Evolutionary conservation across 2,888 invertebrate species (phyloP).

Genomic region (Drosophila diplacantha): DNA sequence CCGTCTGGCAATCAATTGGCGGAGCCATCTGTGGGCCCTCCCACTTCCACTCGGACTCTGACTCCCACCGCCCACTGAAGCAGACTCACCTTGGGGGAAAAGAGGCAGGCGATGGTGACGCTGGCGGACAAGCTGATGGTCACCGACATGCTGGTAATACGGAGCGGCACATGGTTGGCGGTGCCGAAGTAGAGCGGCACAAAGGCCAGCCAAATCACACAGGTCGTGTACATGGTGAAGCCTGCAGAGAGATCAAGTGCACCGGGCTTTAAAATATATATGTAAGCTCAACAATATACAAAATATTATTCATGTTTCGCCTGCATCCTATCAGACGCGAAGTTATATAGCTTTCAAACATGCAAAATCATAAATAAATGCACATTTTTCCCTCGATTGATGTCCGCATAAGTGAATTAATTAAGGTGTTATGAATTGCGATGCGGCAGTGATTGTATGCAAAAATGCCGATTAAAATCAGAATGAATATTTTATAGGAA

Average conservation of each 20-base stretch:
- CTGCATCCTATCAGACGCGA: no score
- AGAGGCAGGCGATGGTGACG: slow-evolving; percentile 94
- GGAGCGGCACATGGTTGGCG: slow-evolving; percentile 92
- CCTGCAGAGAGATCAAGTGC: slow-evolving; percentile 79
- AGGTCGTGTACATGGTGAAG: slow-evolving; percentile 99
- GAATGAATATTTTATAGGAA: background rate
- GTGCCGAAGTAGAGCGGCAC: slow-evolving; percentile 98
- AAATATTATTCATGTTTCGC: background rate
- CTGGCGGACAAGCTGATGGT: slow-evolving; percentile 96
- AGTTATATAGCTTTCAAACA: background rate
- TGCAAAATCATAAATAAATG: slow-evolving; percentile 5
- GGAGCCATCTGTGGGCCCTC: slow-evolving; percentile 2
- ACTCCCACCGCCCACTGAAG: background rate
- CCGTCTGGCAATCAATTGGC: slow-evolving; percentile 22
- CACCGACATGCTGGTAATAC: slow-evolving; percentile 96
- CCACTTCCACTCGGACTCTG: background rate
- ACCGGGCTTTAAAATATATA: background rate
- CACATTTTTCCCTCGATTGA: background rate
- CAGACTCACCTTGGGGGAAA: slow-evolving; percentile 90
- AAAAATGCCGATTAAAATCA: background rate
- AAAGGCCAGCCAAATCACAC: slow-evolving; percentile 98
- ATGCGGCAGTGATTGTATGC: background rate
- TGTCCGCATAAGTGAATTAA: slow-evolving; percentile 1
- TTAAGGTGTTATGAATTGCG: background rate
- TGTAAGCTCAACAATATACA: background rate